Conservation (phyloP, 2,888 invertebrate species). For the Chloroclysta siterata region DNA sequence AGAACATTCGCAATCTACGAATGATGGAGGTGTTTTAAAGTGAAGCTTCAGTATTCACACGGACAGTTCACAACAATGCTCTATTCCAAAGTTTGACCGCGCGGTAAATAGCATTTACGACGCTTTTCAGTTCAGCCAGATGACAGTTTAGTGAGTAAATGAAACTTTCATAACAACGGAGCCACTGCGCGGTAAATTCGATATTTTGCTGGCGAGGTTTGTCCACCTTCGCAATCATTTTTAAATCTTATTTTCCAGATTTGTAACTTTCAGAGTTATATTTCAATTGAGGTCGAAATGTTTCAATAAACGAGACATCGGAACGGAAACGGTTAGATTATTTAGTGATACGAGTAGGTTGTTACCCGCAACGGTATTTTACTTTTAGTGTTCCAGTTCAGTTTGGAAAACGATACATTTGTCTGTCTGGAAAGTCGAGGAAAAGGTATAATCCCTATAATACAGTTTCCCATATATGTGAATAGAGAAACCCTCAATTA, state of each 20-base stretch:
- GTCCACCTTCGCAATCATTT: constrained; percentile 55
- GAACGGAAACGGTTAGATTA: constrained; percentile 19
- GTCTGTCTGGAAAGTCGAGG: too few species aligned
- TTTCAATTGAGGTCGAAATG: constrained; percentile 60
- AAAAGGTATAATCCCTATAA: too few species aligned
- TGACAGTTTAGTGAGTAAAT: constrained; percentile 47
- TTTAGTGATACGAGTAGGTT: constrained; percentile 28
- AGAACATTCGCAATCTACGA: not conserved
- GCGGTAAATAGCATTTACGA: constrained; percentile 51
- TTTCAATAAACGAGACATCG: constrained; percentile 57
- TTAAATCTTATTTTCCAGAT: constrained; percentile 56
- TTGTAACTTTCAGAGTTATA: constrained; percentile 55
- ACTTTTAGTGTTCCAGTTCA: constrained; percentile 22
- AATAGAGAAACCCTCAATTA: too few species aligned
- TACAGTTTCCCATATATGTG: too few species aligned
- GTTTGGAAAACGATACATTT: not conserved
- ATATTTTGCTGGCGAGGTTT: constrained; percentile 51
- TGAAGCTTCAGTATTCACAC: constrained; percentile 44
- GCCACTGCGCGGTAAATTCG: constrained; percentile 44
- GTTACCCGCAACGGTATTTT: constrained; percentile 26
- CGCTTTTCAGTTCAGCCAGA: constrained; percentile 48
- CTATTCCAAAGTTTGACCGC: constrained; percentile 46
- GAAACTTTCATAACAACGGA: constrained; percentile 38
- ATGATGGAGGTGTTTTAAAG: constrained; percentile 36
- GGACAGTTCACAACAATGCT: constrained; percentile 45